Evolutionary conservation across 2,797 vertebrate species (phyloP).

Genomic region (Sebastes cheni): DNA sequence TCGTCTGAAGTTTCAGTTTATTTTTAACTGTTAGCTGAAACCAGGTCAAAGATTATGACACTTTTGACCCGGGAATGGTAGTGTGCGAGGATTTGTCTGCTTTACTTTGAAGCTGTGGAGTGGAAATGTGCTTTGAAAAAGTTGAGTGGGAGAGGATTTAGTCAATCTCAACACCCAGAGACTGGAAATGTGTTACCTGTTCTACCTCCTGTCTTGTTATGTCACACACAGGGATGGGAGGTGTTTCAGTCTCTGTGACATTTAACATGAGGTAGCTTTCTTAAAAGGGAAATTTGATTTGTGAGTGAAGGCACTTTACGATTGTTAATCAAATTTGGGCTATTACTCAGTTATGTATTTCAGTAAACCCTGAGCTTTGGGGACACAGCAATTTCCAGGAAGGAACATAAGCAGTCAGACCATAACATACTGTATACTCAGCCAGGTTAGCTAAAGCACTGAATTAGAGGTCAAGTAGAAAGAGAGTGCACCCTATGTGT

Average conservation of each 20-base stretch:
- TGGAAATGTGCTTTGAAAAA: not conserved
- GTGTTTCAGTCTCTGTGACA: not conserved
- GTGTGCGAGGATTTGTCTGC: conserved; percentile 10
- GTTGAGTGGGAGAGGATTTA: conserved; percentile 4
- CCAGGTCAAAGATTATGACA: not conserved
- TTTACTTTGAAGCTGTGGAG: conserved; percentile 10
- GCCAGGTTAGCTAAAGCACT: not conserved
- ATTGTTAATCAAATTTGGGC: not conserved
- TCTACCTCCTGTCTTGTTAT: not conserved
- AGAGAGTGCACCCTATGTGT: not conserved
- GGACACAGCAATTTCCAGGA: not conserved
- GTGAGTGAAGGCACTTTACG: not conserved
- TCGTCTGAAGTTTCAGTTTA: not conserved
- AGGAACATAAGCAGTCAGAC: not conserved
- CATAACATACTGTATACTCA: not conserved
- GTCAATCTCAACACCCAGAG: not conserved
- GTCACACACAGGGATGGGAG: not conserved
- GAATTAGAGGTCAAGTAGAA: not conserved
- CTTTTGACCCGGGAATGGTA: not conserved
- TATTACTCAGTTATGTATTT: not conserved
- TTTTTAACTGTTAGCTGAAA: conserved; percentile 16
- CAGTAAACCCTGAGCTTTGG: not conserved
- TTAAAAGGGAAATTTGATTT: not conserved
- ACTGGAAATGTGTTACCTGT: not conserved
- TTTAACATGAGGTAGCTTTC: not conserved